phyloP scores from a whole-genome alignment of 2,888 invertebrate species.

The Drosophila meridiana region DNA sequence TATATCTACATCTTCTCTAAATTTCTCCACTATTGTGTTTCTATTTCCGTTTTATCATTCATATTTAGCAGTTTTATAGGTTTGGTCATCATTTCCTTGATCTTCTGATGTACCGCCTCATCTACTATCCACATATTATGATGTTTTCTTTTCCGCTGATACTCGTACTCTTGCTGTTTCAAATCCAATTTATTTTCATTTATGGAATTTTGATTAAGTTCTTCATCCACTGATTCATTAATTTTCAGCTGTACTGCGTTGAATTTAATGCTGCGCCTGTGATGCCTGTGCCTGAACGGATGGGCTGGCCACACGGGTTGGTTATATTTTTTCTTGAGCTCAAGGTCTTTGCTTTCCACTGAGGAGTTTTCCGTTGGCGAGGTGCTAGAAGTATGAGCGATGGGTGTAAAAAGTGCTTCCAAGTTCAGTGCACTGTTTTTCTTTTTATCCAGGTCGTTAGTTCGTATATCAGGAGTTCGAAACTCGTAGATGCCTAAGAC shows the following conservation, averaged over 20 bases:
- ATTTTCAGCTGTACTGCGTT: constrained; percentile 17
- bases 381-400: neutral
- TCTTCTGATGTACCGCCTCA: constrained; percentile 27
- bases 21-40: neutral
- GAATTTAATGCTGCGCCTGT: constrained; percentile 16
- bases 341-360: neutral
- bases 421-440: neutral
- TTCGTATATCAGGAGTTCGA: constrained; percentile 51
- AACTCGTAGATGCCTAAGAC: constrained; percentile 43
- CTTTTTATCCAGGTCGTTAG: neutral
- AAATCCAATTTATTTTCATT: neutral
- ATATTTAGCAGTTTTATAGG: constrained; percentile 43
- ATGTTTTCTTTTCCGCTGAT: neutral
- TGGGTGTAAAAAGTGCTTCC: neutral
- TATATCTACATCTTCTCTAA: no score
- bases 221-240: neutral
- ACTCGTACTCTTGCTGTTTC: neutral
- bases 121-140: constrained; percentile 29
- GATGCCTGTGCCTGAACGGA: constrained; percentile 17
- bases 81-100: constrained; percentile 59
- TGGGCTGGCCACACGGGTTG: constrained; percentile 50
- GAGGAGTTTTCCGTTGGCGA: neutral
- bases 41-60: neutral
- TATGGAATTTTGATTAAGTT: no score
- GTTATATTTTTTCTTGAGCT: neutral